Base-by-base conservation (phyloP, 2,888 invertebrate genomes). In the Marronus borbonicus region DNA sequence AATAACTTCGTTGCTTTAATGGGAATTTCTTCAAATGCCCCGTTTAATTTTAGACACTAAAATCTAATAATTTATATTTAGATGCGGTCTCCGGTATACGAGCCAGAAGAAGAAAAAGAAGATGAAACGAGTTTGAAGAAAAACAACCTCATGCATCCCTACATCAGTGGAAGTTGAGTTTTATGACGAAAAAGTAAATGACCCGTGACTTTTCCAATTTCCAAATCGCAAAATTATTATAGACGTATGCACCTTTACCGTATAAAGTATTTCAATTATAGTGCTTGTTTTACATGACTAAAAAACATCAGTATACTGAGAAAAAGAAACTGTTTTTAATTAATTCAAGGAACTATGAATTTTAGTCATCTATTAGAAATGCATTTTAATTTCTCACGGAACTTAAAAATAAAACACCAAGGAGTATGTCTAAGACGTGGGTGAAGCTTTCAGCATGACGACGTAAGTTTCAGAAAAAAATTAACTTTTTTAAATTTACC, bases 1-100 rank as follows among this genome's bases (percentile, higher is more conserved):
- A 77, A 70, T 55, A 77, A 69, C 70, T 70, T 69, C 60, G 70
- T 28, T 70, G 70, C 52, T 60, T 62, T 77, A 52, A 77, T 70
- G 77, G 70, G 68, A 28, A 70, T 77, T 77, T 77, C 68, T 77
- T 70, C 60, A 77, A 77, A 69, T 77, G 70, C 70, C 55, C 58
- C 70, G 70, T 70, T 70, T 70, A 70, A 70, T 70, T 70, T 70
- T 70, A 70, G 36, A 58, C 70, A 70, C 55, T 70, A 70, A 70
- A 70, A 70, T 70, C 70, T 70, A 70, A 70, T 70, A 70, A 70
- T 58, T 70, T 70, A 70, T 70, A 70, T 70, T 70, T 70, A 70
- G 70, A 70, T 70, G 70, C 70, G 70, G 70, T 70, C 58, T 31
- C 31, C 70, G 55, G 52, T 70, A 52, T 28, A 44, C 55, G 70